Conservation (phyloP, 2,888 invertebrate species). For the Chaetoderma sp. region DNA sequence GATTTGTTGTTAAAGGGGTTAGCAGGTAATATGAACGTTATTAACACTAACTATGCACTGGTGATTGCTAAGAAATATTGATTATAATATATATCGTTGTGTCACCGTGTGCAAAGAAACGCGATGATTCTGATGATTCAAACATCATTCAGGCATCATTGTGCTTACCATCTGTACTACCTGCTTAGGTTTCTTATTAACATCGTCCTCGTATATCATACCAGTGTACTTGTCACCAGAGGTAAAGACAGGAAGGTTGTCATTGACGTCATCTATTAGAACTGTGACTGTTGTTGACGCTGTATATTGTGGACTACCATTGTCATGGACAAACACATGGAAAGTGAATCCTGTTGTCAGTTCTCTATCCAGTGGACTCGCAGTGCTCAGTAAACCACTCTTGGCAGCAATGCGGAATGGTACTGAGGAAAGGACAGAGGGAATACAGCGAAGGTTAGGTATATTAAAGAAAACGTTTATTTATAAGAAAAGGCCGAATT, state of each 20-base stretch:
- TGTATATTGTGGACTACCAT: conserved; percentile 32
- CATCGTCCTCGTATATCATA: conserved; percentile 31
- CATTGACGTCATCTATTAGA: conserved; percentile 35
- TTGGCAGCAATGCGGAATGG: conserved; percentile 13
- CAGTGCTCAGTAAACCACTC: conserved; percentile 20
- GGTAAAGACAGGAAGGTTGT: conserved; percentile 32
- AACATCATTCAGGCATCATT: background rate
- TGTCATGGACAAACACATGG: conserved; percentile 33
- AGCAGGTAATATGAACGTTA: too few relatives aligned
- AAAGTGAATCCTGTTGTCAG: conserved; percentile 13
- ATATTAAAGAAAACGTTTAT: too few relatives aligned
- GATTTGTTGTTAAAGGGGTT: too few relatives aligned
- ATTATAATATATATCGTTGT: background rate
- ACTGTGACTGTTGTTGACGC: conserved; percentile 28
- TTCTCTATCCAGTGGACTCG: conserved; percentile 31
- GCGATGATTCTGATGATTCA: background rate
- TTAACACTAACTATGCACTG: background rate
- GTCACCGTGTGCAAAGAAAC: background rate
- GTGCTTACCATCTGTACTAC: conserved; percentile 28
- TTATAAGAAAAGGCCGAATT: too few relatives aligned
- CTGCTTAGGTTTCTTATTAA: conserved; percentile 19
- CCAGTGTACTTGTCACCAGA: conserved; percentile 23
- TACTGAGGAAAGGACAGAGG: conserved; percentile 9
- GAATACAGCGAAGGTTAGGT: too few relatives aligned
- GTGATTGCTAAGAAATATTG: background rate